These are phyloP conservation scores for Vulpes lagopus DNA, from an alignment of 2,113 vertebrate species.

Conservation along the genomic window DNA sequence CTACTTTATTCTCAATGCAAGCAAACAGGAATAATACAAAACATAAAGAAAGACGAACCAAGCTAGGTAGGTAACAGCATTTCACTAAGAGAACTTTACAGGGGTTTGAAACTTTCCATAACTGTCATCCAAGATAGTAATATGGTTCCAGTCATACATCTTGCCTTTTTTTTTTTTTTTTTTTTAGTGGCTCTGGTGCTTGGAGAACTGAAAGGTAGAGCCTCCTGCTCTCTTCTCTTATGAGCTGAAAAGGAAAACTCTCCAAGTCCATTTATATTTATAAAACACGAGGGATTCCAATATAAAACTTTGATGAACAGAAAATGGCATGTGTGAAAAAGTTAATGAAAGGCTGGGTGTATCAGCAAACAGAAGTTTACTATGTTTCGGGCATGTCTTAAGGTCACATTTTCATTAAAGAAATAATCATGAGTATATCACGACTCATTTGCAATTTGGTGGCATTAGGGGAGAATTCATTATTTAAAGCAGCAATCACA, in stretches of 20 bases:
- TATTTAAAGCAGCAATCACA: constrained; percentile 66
- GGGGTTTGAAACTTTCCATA: background rate
- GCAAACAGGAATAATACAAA: constrained; percentile 8
- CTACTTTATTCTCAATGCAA: background rate
- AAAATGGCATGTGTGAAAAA: constrained; percentile 17
- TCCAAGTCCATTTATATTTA: background rate
- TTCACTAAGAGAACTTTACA: background rate
- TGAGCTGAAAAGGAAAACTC: background rate
- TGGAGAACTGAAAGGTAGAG: background rate
- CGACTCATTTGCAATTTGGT: constrained; percentile 65
- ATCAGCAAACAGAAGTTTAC: constrained; percentile 50
- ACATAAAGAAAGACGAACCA: background rate
- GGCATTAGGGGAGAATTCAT: constrained; percentile 53
- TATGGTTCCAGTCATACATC: background rate
- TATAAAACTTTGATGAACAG: constrained; percentile 15
- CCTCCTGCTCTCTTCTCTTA: background rate
- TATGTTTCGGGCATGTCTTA: background rate
- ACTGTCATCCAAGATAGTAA: background rate
- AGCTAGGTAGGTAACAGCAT: background rate
- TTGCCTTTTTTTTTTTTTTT: background rate
- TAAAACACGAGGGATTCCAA: background rate
- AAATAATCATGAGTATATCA: constrained; percentile 62
- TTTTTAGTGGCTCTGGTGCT: background rate
- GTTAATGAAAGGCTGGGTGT: constrained; percentile 47
- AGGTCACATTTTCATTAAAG: constrained; percentile 69